Base-by-base conservation (phyloP, 2,888 invertebrate species). In the Drosophila villosipedis region DNA sequence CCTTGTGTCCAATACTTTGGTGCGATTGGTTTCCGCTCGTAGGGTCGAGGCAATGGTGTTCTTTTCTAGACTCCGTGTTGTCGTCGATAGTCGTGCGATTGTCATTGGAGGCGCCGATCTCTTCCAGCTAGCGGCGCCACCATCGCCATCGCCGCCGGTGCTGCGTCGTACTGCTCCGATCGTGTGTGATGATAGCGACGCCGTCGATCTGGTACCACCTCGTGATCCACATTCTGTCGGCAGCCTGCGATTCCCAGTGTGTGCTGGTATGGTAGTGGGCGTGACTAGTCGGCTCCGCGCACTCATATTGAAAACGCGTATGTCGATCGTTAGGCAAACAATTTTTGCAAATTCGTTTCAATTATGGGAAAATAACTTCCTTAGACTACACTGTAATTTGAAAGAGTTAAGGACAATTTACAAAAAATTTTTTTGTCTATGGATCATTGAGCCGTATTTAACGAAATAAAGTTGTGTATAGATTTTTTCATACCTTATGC, bases 121-220 rank as follows among this genome's bases (percentile, higher is more conserved):
- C 41, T 76, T 77, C 75, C 76, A 78, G 50, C 37, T 53, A 68
- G 65, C 77, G 74, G 65, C 39, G 76, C 80, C 89, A 61, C 76
- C 90, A 86, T 80, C 90, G 68, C 83, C 90, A 71, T 72, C 80
- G 57, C 83, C 86, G 66, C 79, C 83, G 71, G 60, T 43, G 58
- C 77, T 50, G 58, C 74, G 67, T 37, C 63, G 39, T 43, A 59
- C 65, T 55, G 76, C 63, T 70, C 70, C 83, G 72, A 72, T 57
- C 61, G 50, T 57, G 65, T 67, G 82, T 68, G 82, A 52, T 73
- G 83, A 76, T 73, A 59, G 79, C 70, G 89, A 73, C 62, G 61
- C 57, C 77, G 78, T 67, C 47, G 37, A 39, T 41, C 69, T 78
- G 25, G 61, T 60, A 41, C 57, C 60, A 33, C 43, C 43, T 22